Evolutionary conservation across 2,113 vertebrate genomes (phyloP).

Genomic region (Aix galericulata): DNA sequence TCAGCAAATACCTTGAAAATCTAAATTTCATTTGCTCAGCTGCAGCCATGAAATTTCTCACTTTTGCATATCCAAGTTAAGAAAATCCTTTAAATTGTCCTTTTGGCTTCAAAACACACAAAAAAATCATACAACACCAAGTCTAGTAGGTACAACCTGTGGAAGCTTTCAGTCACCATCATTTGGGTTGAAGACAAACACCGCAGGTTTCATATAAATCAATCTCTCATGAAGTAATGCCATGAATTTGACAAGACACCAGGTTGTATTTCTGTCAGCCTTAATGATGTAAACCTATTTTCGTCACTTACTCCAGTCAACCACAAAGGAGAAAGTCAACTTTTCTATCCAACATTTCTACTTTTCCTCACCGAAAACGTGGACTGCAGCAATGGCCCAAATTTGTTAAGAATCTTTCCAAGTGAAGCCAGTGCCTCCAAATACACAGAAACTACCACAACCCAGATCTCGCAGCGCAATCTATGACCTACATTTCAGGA

Average conservation of each 20-base stretch:
- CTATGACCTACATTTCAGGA: background rate
- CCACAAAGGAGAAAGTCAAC: background rate
- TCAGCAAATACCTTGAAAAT: background rate
- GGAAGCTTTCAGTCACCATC: background rate
- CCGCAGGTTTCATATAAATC: background rate
- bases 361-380: background rate
- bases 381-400: background rate
- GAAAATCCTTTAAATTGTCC: background rate
- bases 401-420: background rate
- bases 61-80: background rate
- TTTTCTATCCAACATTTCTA: background rate
- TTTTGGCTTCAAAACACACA: background rate
- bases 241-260: background rate
- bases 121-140: background rate
- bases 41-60: background rate
- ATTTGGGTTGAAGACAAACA: background rate
- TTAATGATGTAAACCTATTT: background rate
- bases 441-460: background rate
- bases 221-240: background rate
- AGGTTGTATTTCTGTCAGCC: background rate
- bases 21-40: background rate
- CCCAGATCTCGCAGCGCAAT: accelerated
- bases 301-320: background rate
- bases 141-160: background rate
- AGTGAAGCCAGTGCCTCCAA: background rate